Conservation (phyloP, 2,113 vertebrate species). For the Alethe diademata region DNA sequence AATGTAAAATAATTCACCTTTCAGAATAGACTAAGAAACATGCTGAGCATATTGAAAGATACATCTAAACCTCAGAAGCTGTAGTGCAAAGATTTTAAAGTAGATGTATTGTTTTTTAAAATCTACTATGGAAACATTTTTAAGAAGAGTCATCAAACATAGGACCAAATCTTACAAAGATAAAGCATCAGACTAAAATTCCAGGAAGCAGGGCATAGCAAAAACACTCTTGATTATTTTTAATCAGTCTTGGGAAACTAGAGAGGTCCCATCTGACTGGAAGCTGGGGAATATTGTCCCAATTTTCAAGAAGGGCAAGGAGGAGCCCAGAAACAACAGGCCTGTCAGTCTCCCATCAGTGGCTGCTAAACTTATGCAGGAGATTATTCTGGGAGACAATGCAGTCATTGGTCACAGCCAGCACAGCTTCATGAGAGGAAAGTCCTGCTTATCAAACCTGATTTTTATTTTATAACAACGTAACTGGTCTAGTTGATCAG, state of each 20-base stretch:
- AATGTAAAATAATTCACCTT: neutral
- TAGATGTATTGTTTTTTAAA: neutral
- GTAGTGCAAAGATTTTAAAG: neutral
- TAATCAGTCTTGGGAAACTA: neutral
- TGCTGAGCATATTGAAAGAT: neutral
- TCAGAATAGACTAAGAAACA: neutral
- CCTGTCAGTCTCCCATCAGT: neutral
- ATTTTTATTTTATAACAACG: neutral
- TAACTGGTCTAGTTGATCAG: neutral
- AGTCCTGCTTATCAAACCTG: neutral
- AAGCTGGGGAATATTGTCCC: neutral
- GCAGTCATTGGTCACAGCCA: neutral
- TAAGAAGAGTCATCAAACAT: neutral
- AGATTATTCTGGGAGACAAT: neutral
- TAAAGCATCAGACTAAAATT: neutral
- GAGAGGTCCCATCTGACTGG: neutral
- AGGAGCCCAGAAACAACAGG: neutral
- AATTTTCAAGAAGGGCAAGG: neutral
- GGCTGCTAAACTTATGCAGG: neutral
- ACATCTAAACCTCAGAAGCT: neutral
- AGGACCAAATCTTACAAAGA: neutral
- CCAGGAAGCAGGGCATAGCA: neutral
- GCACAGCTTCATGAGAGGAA: neutral
- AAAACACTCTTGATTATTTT: neutral
- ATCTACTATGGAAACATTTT: neutral